Evolutionary conservation across 2,797 vertebrate genomes (phyloP).

Genomic region (Malacoraja senta): DNA sequence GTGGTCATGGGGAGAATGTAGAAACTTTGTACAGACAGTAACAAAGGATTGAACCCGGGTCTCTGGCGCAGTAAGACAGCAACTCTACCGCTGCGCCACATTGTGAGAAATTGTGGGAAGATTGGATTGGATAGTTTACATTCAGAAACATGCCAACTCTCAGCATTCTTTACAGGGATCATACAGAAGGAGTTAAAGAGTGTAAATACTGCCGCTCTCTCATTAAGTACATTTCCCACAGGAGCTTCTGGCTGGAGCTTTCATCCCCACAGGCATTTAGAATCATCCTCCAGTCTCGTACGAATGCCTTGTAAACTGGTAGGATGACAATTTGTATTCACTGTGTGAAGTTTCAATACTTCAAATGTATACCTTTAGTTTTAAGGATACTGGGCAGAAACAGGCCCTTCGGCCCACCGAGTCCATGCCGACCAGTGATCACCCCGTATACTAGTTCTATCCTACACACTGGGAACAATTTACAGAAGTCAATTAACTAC

Average conservation of each 20-base stretch:
- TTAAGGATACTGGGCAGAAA: no score
- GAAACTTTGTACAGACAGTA: no score
- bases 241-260: neutral
- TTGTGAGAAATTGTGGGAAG: neutral
- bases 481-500: no score
- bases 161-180: neutral
- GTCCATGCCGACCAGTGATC: no score
- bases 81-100: no score
- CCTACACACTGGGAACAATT: no score
- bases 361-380: neutral
- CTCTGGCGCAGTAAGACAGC: no score
- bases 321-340: neutral
- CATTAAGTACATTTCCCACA: neutral
- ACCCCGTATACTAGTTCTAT: no score
- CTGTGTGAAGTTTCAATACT: neutral
- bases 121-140: neutral
- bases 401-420: no score
- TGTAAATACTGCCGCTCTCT: neutral
- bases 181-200: neutral
- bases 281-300: neutral
- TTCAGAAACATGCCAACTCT: neutral
- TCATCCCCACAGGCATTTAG: neutral
- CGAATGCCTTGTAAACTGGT: neutral
- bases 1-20: no score
- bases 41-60: no score